Conservation (phyloP, 2,888 invertebrate species). For the Hyalella azteca region DNA sequence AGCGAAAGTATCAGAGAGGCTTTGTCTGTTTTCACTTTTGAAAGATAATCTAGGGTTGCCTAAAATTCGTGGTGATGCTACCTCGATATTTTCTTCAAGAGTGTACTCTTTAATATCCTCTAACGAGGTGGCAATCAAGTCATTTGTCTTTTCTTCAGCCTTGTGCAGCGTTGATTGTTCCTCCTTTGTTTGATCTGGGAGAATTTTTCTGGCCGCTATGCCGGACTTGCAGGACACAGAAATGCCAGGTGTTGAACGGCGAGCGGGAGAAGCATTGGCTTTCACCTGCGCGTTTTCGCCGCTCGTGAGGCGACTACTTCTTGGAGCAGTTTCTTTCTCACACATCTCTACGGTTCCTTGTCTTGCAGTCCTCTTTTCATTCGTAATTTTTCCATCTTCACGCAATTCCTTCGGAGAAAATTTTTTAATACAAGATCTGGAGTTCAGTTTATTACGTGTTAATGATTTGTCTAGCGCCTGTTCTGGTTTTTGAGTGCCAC, state of each 20-base stretch:
- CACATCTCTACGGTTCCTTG: background rate
- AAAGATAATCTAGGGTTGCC: background rate
- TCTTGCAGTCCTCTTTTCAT: background rate
- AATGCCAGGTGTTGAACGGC: background rate
- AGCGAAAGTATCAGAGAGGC: background rate
- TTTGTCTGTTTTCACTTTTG: background rate
- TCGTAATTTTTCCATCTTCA: background rate
- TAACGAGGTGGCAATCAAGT: too few species aligned
- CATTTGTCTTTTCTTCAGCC: too few species aligned
- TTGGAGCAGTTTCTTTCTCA: constrained; percentile 16
- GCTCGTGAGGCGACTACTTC: background rate
- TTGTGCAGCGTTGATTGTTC: too few species aligned
- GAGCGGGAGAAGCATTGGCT: background rate
- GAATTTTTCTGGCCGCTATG: background rate
- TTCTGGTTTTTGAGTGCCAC: too few species aligned
- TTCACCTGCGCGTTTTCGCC: constrained; percentile 15
- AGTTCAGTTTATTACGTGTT: background rate
- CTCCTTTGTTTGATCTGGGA: background rate
- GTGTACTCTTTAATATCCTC: too few species aligned
- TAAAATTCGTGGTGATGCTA: background rate
- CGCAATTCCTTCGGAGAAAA: background rate
- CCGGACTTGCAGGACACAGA: constrained; percentile 16
- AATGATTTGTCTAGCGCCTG: too few species aligned
- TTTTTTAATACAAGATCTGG: background rate
- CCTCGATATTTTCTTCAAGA: too few species aligned